Conservation (phyloP, 2,113 vertebrate genomes). For the Chloropsis cyanopogon region DNA sequence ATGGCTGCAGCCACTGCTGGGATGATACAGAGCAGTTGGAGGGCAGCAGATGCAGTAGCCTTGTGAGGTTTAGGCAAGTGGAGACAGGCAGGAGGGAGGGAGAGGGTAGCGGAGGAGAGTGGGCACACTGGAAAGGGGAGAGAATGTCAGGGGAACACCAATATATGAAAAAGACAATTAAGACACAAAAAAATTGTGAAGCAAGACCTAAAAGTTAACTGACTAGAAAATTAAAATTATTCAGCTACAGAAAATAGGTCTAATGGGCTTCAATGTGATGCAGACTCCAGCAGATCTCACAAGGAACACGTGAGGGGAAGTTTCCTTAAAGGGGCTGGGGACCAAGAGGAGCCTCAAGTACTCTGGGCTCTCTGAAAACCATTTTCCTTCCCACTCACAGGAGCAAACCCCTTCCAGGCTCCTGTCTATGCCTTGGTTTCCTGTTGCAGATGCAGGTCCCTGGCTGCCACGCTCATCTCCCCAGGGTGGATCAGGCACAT, state of each 20-base stretch:
- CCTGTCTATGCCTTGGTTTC: not conserved
- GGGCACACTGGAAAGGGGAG: not conserved
- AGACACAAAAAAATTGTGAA: slow-evolving; percentile 13
- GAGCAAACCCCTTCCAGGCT: not conserved
- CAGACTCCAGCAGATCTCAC: not conserved
- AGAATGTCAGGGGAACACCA: not conserved
- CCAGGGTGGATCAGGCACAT: not conserved
- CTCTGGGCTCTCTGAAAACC: not conserved
- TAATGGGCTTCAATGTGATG: not conserved
- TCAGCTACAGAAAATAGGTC: slow-evolving; percentile 60
- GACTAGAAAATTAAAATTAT: slow-evolving; percentile 70
- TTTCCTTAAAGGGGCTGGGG: not conserved
- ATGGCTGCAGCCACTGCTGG: not conserved
- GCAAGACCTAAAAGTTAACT: slow-evolving; percentile 50
- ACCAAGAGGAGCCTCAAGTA: not conserved
- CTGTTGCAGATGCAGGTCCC: not conserved
- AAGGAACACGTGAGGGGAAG: not conserved
- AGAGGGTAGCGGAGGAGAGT: not conserved
- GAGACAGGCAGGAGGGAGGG: not conserved
- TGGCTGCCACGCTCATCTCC: not conserved
- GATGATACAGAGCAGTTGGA: not conserved
- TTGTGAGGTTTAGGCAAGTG: not conserved
- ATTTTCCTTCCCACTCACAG: not conserved
- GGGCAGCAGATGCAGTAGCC: rapidly evolving
- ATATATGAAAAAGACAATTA: slow-evolving; percentile 41